phyloP scores from a whole-genome alignment of 2,888 invertebrate species.

The Geotrupes spiniger region DNA sequence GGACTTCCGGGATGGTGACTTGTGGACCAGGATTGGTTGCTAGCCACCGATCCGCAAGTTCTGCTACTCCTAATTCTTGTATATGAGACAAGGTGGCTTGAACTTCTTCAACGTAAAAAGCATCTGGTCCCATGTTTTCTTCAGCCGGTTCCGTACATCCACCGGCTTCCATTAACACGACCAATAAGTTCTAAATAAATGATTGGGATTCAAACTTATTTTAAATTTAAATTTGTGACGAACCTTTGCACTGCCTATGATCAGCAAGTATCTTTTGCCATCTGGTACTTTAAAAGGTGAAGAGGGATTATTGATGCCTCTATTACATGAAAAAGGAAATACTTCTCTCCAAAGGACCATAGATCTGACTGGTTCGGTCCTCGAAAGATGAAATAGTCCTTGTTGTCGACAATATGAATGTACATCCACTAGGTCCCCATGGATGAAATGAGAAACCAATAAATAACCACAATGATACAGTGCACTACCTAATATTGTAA shows the following conservation, averaged over 20 bases:
- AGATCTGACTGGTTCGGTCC: conserved; percentile 65
- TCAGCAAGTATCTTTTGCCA: conserved; percentile 69
- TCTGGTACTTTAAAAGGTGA: conserved; percentile 53
- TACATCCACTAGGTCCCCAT: conserved; percentile 71
- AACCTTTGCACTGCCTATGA: conserved; percentile 67
- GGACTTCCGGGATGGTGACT: conserved; percentile 42
- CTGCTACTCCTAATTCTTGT: conserved; percentile 72
- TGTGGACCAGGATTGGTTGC: conserved; percentile 65
- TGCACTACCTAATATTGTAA: conserved; percentile 56
- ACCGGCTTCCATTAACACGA: conserved; percentile 74
- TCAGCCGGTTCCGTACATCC: conserved; percentile 67
- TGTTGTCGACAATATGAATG: conserved; percentile 72
- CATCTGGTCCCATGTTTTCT: conserved; percentile 67
- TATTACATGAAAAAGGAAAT: conserved; percentile 56
- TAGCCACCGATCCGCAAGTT: conserved; percentile 67
- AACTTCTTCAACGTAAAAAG: conserved; percentile 87
- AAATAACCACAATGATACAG: conserved; percentile 64
- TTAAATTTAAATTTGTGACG: no score
- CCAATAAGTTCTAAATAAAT: conserved; percentile 58
- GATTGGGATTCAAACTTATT: not conserved
- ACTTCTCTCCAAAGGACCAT: conserved; percentile 77
- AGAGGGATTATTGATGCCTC: conserved; percentile 31
- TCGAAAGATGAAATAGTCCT: conserved; percentile 68
- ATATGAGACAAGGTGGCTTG: conserved; percentile 79
- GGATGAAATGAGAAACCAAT: conserved; percentile 73